These are phyloP conservation scores for Yponomeuta plumbellus DNA, from an alignment of 2,888 invertebrate species.

Conservation along the genomic window DNA sequence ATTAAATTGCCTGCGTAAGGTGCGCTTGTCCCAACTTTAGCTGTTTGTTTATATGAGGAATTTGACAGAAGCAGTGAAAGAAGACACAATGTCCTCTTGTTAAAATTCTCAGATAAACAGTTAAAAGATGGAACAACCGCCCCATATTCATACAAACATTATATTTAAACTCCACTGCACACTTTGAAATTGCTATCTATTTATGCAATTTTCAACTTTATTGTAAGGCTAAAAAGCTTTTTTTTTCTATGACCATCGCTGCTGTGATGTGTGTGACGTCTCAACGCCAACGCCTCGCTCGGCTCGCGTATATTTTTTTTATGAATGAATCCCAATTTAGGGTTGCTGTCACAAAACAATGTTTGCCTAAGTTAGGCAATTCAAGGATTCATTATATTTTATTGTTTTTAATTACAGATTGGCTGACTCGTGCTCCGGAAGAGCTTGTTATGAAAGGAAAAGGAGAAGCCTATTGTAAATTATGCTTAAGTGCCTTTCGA, in stretches of 20 bases:
- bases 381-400: background rate
- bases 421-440: slow-evolving; percentile 1
- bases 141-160: background rate
- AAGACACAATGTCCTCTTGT: background rate
- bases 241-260: slow-evolving; percentile 7
- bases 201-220: background rate
- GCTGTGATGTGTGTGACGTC: background rate
- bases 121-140: no score
- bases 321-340: slow-evolving; percentile 5
- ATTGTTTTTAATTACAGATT: slow-evolving; percentile 6
- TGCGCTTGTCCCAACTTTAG: no score
- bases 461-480: slow-evolving; percentile 8
- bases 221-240: background rate
- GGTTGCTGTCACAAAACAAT: slow-evolving; percentile 1
- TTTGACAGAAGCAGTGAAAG: background rate
- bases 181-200: background rate
- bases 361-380: background rate
- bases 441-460: slow-evolving; percentile 8
- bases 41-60: background rate
- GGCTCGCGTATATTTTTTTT: slow-evolving; percentile 2
- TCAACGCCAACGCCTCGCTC: background rate
- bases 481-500: slow-evolving; percentile 3
- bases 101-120: background rate
- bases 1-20: background rate
- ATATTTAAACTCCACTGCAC: background rate